These are phyloP conservation scores for Tachina fera DNA, from an alignment of 2,888 invertebrate species.

Conservation along the genomic window DNA sequence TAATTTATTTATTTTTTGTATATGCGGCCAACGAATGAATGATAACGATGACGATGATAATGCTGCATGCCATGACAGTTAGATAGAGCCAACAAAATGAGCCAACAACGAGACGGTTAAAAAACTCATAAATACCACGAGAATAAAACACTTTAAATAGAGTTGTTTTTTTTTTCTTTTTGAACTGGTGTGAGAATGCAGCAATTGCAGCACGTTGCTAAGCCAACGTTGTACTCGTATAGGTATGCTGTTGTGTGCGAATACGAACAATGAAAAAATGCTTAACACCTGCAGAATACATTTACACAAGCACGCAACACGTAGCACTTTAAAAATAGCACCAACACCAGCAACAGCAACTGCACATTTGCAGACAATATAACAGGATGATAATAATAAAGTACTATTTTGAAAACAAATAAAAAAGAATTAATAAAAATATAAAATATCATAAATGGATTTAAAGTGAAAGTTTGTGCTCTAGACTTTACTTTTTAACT, in stretches of 20 bases:
- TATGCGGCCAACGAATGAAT: slow-evolving; percentile 2
- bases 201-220: neutral
- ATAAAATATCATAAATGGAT: slow-evolving; percentile 5
- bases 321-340: slow-evolving; percentile 21
- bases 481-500: slow-evolving; percentile 11
- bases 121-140: slow-evolving; percentile 72
- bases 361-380: slow-evolving; percentile 27
- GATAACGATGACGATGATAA: slow-evolving; percentile 49
- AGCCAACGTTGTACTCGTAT: too few species aligned
- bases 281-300: slow-evolving; percentile 71
- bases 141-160: slow-evolving; percentile 16
- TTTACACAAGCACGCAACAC: slow-evolving; percentile 52
- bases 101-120: slow-evolving; percentile 70
- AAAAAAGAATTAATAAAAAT: neutral
- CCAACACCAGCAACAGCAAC: neutral
- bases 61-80: slow-evolving; percentile 13
- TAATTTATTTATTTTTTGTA: neutral
- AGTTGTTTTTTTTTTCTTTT: neutral
- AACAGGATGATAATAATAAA: slow-evolving; percentile 41
- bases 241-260: neutral
- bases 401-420: slow-evolving; percentile 10
- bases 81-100: slow-evolving; percentile 48
- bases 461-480: slow-evolving; percentile 8
- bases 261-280: slow-evolving; percentile 52
- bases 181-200: neutral